Evolutionary conservation across 64 coral and sea anemone genomes (phyloP).

Genomic region (Platygyra sinensis): DNA sequence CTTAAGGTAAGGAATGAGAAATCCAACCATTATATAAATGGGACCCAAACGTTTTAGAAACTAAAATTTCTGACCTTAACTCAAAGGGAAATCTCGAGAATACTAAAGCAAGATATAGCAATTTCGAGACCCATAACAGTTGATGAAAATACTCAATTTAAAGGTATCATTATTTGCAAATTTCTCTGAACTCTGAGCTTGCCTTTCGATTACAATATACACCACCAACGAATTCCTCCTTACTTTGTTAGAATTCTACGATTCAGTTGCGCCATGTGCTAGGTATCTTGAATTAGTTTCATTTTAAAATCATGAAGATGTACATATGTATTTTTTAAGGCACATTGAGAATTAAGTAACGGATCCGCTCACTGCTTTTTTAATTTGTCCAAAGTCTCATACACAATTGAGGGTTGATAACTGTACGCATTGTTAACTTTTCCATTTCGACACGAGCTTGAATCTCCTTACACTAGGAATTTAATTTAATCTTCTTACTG

Average conservation of each 20-base stretch:
- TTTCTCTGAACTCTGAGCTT: background rate
- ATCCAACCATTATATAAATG: background rate
- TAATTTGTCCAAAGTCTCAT: background rate
- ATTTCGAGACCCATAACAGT: background rate
- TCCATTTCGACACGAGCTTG: background rate
- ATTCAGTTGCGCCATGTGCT: background rate
- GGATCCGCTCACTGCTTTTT: background rate
- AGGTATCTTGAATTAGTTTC: background rate
- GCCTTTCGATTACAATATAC: background rate
- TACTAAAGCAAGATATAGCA: background rate
- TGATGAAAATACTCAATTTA: too few relatives aligned
- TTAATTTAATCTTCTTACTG: slow-evolving; percentile 33
- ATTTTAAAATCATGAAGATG: background rate
- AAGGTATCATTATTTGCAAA: too few relatives aligned
- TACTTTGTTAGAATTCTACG: too few relatives aligned
- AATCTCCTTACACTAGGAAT: background rate
- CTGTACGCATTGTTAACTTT: slow-evolving; percentile 10
- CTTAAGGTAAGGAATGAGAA: background rate
- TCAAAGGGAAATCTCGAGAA: background rate
- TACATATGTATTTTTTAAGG: background rate
- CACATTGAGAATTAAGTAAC: background rate
- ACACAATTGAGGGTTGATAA: background rate
- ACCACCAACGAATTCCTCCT: background rate
- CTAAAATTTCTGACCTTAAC: background rate
- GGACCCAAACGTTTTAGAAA: background rate